These are phyloP conservation scores for Silurus asotus DNA, from an alignment of 2,113 vertebrate genomes.

Conservation along the genomic window DNA sequence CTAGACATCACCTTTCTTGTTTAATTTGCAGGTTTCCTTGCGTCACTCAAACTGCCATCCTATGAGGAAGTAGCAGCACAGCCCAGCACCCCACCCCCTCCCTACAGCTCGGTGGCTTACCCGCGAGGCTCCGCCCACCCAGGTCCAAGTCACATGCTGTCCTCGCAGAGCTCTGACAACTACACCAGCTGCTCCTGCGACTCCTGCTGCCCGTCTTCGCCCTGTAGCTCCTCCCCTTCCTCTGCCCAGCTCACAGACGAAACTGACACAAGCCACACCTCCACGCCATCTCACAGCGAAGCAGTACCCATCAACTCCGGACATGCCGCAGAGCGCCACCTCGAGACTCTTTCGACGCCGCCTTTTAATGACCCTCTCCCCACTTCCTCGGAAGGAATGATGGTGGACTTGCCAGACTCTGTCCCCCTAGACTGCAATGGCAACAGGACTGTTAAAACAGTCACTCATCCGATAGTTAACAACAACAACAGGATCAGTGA, in stretches of 20 bases:
- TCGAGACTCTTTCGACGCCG: constrained; percentile 27
- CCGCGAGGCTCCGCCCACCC: constrained; percentile 72
- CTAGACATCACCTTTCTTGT: neutral
- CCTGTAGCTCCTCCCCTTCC: constrained; percentile 82
- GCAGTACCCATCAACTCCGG: constrained; percentile 28
- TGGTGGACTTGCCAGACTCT: constrained; percentile 24
- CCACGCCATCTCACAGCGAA: constrained; percentile 68
- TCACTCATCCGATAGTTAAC: constrained; percentile 8
- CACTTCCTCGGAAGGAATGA: neutral
- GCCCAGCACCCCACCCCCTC: constrained; percentile 88
- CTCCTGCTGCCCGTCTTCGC: constrained; percentile 82
- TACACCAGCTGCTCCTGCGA: constrained; percentile 85
- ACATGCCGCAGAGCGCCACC: constrained; percentile 38
- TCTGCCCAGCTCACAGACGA: constrained; percentile 80
- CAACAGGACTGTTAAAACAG: constrained; percentile 36
- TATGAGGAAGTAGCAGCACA: constrained; percentile 91
- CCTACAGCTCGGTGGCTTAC: constrained; percentile 81
- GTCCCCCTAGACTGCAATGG: constrained; percentile 41
- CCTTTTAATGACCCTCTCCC: constrained; percentile 11
- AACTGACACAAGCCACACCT: constrained; percentile 75
- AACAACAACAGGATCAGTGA: constrained; percentile 36
- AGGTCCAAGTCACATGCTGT: constrained; percentile 69
- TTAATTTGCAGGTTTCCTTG: constrained; percentile 80
- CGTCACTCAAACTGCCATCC: constrained; percentile 89
- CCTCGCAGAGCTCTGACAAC: constrained; percentile 82